Evolutionary conservation across 2,113 vertebrate genomes (phyloP).

Genomic region (Pituophis catenifer): DNA sequence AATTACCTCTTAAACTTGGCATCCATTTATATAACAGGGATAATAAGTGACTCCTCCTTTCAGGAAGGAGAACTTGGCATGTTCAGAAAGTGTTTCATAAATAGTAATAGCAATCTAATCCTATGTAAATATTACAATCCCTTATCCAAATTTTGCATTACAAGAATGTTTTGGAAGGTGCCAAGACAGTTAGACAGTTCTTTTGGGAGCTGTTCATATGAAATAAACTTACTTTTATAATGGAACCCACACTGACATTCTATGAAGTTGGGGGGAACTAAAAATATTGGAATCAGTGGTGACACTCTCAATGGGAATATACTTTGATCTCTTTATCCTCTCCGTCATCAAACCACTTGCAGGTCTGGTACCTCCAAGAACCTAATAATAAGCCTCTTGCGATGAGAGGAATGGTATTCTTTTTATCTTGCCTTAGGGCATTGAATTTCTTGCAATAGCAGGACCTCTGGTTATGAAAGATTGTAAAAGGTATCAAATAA

Average conservation of each 20-base stretch:
- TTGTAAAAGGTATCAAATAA: neutral
- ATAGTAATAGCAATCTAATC: constrained; percentile 29
- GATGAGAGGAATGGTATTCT: neutral
- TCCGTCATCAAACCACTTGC: neutral
- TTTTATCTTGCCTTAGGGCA: neutral
- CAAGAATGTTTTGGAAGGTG: constrained; percentile 12
- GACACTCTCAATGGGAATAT: neutral
- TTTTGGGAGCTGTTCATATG: neutral
- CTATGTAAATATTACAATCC: constrained; percentile 31
- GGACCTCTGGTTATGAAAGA: neutral
- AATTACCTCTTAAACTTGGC: constrained; percentile 12
- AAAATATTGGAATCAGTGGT: neutral
- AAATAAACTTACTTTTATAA: neutral
- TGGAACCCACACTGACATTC: neutral
- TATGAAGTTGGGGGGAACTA: neutral
- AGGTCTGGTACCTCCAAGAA: neutral
- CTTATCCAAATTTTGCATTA: constrained; percentile 28
- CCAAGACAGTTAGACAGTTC: neutral
- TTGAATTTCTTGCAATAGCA: neutral
- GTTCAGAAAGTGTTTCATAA: constrained; percentile 18
- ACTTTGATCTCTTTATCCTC: neutral
- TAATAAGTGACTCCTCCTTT: constrained; percentile 14
- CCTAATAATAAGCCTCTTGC: neutral
- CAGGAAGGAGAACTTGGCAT: constrained; percentile 20
- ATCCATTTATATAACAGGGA: constrained; percentile 21